A percentile compares a stretch with the other conserved stretches of the same genome.
phyloP scores from a whole-genome alignment of 2,888 invertebrate species.

The Hydrotaea cyrtoneurina region DNA sequence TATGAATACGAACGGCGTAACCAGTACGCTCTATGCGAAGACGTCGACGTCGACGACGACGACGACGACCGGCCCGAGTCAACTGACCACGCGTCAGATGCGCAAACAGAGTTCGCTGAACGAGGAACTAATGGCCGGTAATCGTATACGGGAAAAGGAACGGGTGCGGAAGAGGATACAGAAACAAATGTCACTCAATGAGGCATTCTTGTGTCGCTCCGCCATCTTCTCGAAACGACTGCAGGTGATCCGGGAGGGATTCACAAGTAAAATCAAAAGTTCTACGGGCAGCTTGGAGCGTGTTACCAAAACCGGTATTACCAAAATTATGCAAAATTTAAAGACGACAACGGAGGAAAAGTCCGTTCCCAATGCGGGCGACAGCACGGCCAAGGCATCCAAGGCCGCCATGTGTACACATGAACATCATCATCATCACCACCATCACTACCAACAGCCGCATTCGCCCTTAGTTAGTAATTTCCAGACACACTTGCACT shows the following conservation, averaged over 20 bases:
- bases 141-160: slow-evolving; percentile 91
- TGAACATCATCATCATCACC: slow-evolving; percentile 68
- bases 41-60: slow-evolving; percentile 49
- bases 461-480: slow-evolving; percentile 69
- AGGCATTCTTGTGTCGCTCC: slow-evolving; percentile 87
- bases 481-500: slow-evolving; percentile 65
- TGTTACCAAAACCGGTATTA: slow-evolving; percentile 90
- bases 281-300: slow-evolving; percentile 92
- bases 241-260: slow-evolving; percentile 83
- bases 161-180: slow-evolving; percentile 90
- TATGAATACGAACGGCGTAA: slow-evolving; percentile 74
- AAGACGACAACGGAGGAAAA: slow-evolving; percentile 55
- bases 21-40: slow-evolving; percentile 72
- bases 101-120: slow-evolving; percentile 92
- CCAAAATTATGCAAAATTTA: slow-evolving; percentile 92
- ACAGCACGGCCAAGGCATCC: slow-evolving; percentile 40
- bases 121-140: slow-evolving; percentile 94
- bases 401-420: slow-evolving; percentile 61
- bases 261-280: slow-evolving; percentile 91
- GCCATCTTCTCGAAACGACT: slow-evolving; percentile 79
- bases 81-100: slow-evolving; percentile 63
- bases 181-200: slow-evolving; percentile 93
- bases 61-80: slow-evolving; percentile 42
- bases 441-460: slow-evolving; percentile 66
- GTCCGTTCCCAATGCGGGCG: slow-evolving; percentile 9